A percentile compares a stretch with the other conserved stretches of the same genome.
These are phyloP conservation scores for Campodea augens DNA, from an alignment of 1,140 invertebrate species.

Conservation along the genomic window DNA sequence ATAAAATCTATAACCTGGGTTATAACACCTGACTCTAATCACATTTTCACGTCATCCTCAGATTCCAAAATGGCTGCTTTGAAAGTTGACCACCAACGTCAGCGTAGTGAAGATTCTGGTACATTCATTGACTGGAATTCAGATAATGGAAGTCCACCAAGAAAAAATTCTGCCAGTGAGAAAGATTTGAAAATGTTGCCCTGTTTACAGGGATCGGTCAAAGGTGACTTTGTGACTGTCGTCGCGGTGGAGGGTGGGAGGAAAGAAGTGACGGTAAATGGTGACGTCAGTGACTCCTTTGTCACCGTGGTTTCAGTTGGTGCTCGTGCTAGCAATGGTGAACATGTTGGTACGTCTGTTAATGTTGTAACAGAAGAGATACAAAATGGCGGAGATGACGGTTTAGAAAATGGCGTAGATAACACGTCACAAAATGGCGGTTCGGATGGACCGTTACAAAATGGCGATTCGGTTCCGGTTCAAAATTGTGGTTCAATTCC, in stretches of 20 bases:
- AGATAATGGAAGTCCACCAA: constrained; percentile 11
- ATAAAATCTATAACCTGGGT: too few relatives aligned
- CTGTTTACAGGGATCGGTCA: constrained; percentile 5
- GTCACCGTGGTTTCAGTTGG: constrained; percentile 30
- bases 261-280: constrained; percentile 11
- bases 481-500: too few relatives aligned
- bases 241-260: constrained; percentile 33
- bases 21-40: too few relatives aligned
- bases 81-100: constrained; percentile 13
- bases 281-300: constrained; percentile 17
- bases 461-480: not conserved
- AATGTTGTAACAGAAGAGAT: too few relatives aligned
- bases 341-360: not conserved
- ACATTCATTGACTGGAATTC: constrained; percentile 18
- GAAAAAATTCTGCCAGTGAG: constrained; percentile 9
- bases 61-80: not conserved
- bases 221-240: constrained; percentile 42
- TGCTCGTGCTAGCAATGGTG: constrained; percentile 12
- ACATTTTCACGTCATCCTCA: too few relatives aligned
- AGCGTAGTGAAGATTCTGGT: constrained; percentile 19
- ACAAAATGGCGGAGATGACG: too few relatives aligned
- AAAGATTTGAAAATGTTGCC: not conserved
- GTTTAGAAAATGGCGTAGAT: too few relatives aligned
- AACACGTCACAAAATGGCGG: not conserved
- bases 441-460: not conserved